Evolutionary conservation across 2,113 vertebrate genomes (phyloP).

Genomic region (Odocoileus hemionus): DNA sequence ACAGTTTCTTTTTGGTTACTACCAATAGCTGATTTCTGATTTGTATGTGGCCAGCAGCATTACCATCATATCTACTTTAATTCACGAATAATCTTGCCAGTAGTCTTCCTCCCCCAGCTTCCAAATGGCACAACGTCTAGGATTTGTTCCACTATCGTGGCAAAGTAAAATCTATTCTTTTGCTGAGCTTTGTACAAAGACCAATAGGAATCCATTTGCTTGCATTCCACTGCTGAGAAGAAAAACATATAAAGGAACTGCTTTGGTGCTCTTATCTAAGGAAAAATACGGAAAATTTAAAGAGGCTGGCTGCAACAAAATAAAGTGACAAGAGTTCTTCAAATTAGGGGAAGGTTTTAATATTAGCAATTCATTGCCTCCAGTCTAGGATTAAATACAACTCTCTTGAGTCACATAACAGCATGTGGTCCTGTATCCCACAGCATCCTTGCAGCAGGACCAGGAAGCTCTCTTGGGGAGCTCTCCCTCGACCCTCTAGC

Average conservation of each 20-base stretch:
- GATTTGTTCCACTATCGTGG: neutral
- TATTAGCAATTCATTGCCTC: neutral
- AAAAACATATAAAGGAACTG: neutral
- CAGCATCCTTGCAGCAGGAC: fast-evolving
- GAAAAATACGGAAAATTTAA: neutral
- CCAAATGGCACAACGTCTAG: neutral
- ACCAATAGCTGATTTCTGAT: neutral
- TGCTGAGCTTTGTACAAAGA: neutral
- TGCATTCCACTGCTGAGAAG: neutral
- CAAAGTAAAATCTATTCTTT: neutral
- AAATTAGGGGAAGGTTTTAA: neutral
- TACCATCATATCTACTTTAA: neutral
- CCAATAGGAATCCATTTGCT: neutral
- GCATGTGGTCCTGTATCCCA: too few species aligned
- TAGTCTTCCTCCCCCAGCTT: neutral
- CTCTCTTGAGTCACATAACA: neutral
- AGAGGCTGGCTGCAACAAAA: neutral
- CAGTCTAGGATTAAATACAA: neutral
- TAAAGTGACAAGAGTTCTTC: neutral
- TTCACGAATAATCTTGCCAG: neutral
- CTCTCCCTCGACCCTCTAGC: neutral
- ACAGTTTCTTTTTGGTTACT: neutral
- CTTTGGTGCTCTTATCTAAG: neutral
- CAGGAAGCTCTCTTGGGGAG: neutral
- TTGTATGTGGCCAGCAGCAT: neutral